Conservation (phyloP, 2,113 vertebrate genomes). For the Leucosticte australis region DNA sequence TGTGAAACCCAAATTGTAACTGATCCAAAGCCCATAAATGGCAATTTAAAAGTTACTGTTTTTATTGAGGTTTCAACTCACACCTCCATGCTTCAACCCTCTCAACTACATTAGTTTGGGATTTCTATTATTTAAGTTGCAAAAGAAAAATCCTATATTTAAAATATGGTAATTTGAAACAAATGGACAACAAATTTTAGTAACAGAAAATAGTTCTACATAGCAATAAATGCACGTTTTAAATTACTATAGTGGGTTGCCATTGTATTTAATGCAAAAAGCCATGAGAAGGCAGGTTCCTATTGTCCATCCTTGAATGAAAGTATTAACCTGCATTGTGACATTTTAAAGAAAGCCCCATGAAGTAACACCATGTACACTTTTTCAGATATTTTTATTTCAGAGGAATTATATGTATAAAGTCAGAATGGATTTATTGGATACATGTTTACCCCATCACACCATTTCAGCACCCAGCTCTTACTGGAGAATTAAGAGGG, state of each 20-base stretch:
- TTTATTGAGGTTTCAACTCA: background rate
- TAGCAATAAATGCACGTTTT: background rate
- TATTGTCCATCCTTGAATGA: background rate
- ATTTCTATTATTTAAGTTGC: background rate
- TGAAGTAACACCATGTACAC: background rate
- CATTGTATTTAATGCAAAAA: background rate
- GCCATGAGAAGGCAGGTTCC: background rate
- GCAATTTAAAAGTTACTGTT: background rate
- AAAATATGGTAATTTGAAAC: background rate
- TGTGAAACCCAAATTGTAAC: background rate
- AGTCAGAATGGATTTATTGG: background rate
- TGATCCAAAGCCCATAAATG: background rate
- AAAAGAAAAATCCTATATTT: background rate
- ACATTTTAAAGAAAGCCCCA: background rate
- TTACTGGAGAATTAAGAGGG: background rate
- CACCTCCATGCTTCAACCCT: background rate
- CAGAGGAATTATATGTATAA: background rate
- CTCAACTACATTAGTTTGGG: background rate
- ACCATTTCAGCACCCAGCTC: background rate
- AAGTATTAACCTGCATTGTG: background rate
- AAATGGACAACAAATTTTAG: background rate
- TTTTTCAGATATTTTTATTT: background rate
- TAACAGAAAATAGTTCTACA: background rate
- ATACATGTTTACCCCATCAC: background rate
- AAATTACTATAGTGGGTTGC: background rate